A percentile compares a stretch with the other conserved stretches of the same genome.
These are phyloP conservation scores for Macrophya annulata DNA, from an alignment of 2,888 invertebrate species.

Conservation along the genomic window DNA sequence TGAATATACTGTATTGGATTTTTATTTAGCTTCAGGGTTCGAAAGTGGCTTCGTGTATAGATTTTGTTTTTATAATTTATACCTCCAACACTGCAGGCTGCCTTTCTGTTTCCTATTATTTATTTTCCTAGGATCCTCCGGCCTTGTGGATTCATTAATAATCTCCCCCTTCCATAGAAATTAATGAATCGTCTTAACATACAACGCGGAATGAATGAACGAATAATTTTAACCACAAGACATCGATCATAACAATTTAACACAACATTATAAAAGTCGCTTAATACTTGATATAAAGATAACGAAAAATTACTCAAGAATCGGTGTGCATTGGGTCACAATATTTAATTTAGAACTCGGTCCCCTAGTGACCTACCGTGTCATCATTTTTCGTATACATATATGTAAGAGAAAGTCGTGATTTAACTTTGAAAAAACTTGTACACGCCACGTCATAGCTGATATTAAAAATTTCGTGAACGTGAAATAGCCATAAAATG, in stretches of 20 bases:
- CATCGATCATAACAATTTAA: too few species aligned
- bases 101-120: neutral
- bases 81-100: neutral
- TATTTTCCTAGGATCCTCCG: neutral
- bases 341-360: neutral
- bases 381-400: neutral
- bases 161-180: neutral
- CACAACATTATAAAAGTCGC: too few species aligned
- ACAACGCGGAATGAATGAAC: neutral
- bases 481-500: neutral
- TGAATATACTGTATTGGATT: neutral
- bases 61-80: conserved; percentile 27
- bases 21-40: conserved; percentile 4
- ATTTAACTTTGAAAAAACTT: neutral
- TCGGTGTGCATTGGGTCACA: neutral
- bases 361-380: neutral
- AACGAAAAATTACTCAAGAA: neutral
- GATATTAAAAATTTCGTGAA: neutral
- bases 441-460: neutral
- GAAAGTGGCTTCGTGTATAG: neutral
- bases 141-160: neutral
- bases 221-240: neutral
- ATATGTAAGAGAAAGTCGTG: neutral
- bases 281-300: neutral
- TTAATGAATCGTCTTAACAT: neutral